Conservation (phyloP, 2,888 invertebrate species). For the Harpalus rufipes region DNA sequence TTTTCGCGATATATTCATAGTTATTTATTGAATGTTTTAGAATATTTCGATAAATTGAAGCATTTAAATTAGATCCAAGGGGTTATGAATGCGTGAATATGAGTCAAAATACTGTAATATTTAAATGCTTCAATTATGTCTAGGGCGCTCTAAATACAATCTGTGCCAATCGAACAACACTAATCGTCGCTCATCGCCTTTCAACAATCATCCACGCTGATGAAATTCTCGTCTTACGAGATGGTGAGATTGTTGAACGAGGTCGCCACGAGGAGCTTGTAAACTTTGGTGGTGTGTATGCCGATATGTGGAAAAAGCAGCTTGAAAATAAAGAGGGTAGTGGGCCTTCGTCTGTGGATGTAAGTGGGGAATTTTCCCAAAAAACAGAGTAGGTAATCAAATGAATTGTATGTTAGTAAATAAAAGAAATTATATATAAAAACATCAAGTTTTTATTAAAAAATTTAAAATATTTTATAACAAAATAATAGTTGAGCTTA, state of each 20-base stretch:
- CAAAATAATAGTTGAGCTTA: conserved; percentile 22
- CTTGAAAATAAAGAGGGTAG: conserved; percentile 78
- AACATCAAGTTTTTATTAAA: conserved; percentile 1
- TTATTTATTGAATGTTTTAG: too few species aligned
- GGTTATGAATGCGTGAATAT: too few species aligned
- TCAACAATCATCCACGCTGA: conserved; percentile 97
- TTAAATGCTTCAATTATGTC: conserved; percentile 70
- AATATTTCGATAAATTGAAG: too few species aligned
- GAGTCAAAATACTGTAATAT: too few species aligned
- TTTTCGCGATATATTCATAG: too few species aligned
- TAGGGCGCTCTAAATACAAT: conserved; percentile 86
- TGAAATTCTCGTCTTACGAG: conserved; percentile 94
- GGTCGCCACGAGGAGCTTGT: conserved; percentile 90
- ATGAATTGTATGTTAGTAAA: conserved; percentile 21
- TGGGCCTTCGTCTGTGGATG: conserved; percentile 71
- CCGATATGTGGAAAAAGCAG: conserved; percentile 96
- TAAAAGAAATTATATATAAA: conserved; percentile 14
- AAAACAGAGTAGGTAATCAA: neutral
- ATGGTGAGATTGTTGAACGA: conserved; percentile 94
- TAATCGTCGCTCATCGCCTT: conserved; percentile 95
- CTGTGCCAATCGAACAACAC: conserved; percentile 92
- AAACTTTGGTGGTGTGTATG: conserved; percentile 86
- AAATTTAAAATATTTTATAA: neutral
- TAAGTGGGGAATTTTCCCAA: conserved; percentile 69
- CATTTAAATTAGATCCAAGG: too few species aligned